phyloP scores from a whole-genome alignment of 2,113 vertebrate genomes.

The Percopsis transmontana region DNA sequence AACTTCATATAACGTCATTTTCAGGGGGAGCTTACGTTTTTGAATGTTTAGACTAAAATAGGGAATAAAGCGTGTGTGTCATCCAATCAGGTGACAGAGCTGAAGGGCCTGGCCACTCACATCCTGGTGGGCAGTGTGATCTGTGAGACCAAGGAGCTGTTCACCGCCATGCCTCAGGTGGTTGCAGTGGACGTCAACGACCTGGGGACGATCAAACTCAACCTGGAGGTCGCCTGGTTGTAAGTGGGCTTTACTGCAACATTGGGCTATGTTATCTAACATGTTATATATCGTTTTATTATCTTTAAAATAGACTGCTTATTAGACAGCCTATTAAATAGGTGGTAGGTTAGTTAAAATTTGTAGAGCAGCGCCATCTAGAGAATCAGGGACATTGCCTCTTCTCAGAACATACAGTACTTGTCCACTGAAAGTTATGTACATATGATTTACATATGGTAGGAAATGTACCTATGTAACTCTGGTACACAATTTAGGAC shows the following conservation, averaged over 20 bases:
- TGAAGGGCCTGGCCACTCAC: conserved; percentile 94
- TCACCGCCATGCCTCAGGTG: conserved; percentile 94
- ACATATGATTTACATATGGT: too few relatives aligned
- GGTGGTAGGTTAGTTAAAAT: too few relatives aligned
- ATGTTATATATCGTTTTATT: background rate
- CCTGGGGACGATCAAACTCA: conserved; percentile 96
- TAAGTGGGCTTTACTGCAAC: conserved; percentile 81
- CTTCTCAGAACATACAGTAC: too few relatives aligned
- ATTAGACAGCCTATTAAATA: background rate
- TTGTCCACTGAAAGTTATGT: too few relatives aligned
- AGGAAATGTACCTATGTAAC: too few relatives aligned
- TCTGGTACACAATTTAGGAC: too few relatives aligned
- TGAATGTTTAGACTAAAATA: background rate
- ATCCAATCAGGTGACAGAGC: conserved; percentile 87
- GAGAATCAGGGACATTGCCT: too few relatives aligned
- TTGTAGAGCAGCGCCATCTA: too few relatives aligned
- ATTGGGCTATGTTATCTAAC: background rate
- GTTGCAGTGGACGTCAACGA: conserved; percentile 98
- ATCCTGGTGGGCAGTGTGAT: conserved; percentile 95
- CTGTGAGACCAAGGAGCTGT: conserved; percentile 97
- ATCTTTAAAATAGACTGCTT: background rate
- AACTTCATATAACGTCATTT: too few relatives aligned
- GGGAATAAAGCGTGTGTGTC: conserved; percentile 11
- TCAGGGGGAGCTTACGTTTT: too few relatives aligned
- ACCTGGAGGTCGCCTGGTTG: conserved; percentile 97